Evolutionary conservation across 2,113 vertebrate species (phyloP).

Genomic region (Sylvia atricapilla): DNA sequence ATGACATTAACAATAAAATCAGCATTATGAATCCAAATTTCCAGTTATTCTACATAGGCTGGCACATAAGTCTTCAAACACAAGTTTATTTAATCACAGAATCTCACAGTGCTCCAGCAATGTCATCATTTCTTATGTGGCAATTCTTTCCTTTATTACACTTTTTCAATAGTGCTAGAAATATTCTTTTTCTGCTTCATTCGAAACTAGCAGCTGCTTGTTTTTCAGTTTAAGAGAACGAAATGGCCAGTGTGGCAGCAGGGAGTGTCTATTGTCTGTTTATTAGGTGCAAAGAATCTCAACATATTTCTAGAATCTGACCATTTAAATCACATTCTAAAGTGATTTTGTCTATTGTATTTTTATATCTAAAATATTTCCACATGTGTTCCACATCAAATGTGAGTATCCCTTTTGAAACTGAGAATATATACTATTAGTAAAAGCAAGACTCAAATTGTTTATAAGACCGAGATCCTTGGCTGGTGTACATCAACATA

Average conservation of each 20-base stretch:
- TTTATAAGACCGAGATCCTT: not conserved
- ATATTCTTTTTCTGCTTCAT: not conserved
- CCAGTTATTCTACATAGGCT: rapidly evolving
- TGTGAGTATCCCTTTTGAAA: not conserved
- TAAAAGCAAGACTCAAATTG: not conserved
- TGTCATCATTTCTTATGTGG: not conserved
- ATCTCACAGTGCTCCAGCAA: not conserved
- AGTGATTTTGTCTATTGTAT: not conserved
- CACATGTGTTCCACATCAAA: not conserved
- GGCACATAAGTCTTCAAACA: not conserved
- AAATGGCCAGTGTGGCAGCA: not conserved
- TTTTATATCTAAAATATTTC: not conserved
- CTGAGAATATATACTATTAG: not conserved
- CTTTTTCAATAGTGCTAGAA: not conserved
- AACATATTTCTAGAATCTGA: not conserved
- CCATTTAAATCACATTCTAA: not conserved
- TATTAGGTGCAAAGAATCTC: not conserved
- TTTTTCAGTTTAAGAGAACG: not conserved
- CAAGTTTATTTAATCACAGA: not conserved
- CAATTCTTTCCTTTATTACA: not conserved
- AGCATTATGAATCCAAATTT: not conserved
- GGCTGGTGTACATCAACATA: not conserved
- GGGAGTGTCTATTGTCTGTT: not conserved
- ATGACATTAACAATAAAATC: not conserved
- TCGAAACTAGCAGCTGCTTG: not conserved